Conservation (phyloP, 2,888 invertebrate species). For the Xanthorhoe designata region DNA sequence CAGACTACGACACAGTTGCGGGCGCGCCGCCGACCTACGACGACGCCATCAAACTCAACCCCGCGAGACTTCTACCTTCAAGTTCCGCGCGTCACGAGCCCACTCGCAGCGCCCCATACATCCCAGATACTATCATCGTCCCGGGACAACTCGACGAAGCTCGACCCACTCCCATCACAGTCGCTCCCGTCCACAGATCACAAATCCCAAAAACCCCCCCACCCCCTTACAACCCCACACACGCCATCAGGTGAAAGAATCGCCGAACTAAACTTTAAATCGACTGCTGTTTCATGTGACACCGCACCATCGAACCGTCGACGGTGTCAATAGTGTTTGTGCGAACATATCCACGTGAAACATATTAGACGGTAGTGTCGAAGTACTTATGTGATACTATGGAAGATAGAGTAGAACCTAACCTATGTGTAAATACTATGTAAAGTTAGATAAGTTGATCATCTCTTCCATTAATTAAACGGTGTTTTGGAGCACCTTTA, state of each 20-base stretch:
- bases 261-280: slow-evolving; percentile 69
- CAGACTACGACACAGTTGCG: slow-evolving; percentile 89
- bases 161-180: slow-evolving; percentile 47
- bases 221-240: slow-evolving; percentile 80
- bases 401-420: slow-evolving; percentile 74
- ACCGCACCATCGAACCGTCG: slow-evolving; percentile 56
- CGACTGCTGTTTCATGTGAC: slow-evolving; percentile 83
- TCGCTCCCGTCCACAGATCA: slow-evolving; percentile 69
- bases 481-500: slow-evolving; percentile 55
- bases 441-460: slow-evolving; percentile 55
- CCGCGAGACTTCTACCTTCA: slow-evolving; percentile 81
- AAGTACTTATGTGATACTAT: slow-evolving; percentile 84
- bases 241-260: slow-evolving; percentile 81
- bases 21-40: slow-evolving; percentile 90
- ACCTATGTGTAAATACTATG: slow-evolving; percentile 71
- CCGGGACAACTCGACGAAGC: slow-evolving; percentile 67
- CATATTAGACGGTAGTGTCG: slow-evolving; percentile 64
- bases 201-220: slow-evolving; percentile 81
- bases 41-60: slow-evolving; percentile 89
- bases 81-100: slow-evolving; percentile 64
- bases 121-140: slow-evolving; percentile 58
- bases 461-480: slow-evolving; percentile 63
- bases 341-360: slow-evolving; percentile 75
- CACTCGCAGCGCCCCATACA: slow-evolving; percentile 45
- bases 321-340: slow-evolving; percentile 71